Evolutionary conservation across 2,797 vertebrate species (phyloP).

Genomic region (Lindbergichthys nudifrons): DNA sequence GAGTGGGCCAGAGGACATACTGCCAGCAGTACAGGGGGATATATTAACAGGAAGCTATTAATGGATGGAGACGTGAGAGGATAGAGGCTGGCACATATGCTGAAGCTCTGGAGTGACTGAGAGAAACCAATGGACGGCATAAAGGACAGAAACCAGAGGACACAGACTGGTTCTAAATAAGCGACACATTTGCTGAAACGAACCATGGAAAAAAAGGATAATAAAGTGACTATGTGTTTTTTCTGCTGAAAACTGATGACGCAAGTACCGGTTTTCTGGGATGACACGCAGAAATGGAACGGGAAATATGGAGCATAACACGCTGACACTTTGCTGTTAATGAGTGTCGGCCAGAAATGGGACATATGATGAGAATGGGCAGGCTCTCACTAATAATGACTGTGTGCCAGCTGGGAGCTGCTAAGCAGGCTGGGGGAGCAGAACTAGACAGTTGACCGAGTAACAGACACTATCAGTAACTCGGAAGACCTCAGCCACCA

Average conservation of each 20-base stretch:
- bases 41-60: constrained; percentile 37
- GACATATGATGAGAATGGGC: constrained; percentile 47
- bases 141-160: constrained; percentile 19
- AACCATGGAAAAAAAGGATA: constrained; percentile 31
- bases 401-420: constrained; percentile 45
- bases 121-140: constrained; percentile 33
- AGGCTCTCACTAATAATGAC: constrained; percentile 34
- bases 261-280: constrained; percentile 27
- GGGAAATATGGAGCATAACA: constrained; percentile 46
- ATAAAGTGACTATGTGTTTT: constrained; percentile 1
- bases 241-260: constrained; percentile 34
- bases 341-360: constrained; percentile 45
- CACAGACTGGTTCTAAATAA: constrained; percentile 15
- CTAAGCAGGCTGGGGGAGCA: constrained; percentile 62
- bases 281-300: constrained; percentile 42
- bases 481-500: constrained; percentile 23
- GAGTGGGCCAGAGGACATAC: constrained; percentile 27
- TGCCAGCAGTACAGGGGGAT: constrained; percentile 33
- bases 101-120: constrained; percentile 46
- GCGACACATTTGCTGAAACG: constrained; percentile 6
- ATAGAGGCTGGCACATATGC: constrained; percentile 24
- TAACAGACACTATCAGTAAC: constrained; percentile 17
- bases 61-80: constrained; percentile 28
- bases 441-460: constrained; percentile 21
- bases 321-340: constrained; percentile 40